Evolutionary conservation across 92 coral and sea anemone species (phyloP), one percentile per base, ranked within the genome.

Genomic region (Zoanthus sansibaricus): DNA sequence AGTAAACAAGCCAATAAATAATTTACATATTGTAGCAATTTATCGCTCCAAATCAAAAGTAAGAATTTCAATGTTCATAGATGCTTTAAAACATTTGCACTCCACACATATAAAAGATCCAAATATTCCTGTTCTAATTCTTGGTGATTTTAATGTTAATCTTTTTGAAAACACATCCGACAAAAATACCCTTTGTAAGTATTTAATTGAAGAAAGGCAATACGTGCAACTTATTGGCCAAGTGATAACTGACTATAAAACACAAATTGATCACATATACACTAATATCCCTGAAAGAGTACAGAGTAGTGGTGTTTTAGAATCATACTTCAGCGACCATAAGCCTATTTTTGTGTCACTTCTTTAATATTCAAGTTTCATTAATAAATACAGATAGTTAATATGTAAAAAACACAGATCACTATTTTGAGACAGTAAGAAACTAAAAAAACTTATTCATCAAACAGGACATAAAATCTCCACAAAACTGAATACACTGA

Each of bases 271-370:
- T 83, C 95, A 89, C 75, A 92, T 89, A 49, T 89, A 92, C 66
- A 86, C 92, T 20, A 89, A 89, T 82, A 77, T 92, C 46, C 94
- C 90, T 79, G 79, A 89, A 33, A 51, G 80, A 58, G 83, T 86
- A 72, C 44, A 74, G 55, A 83, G 75, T 59, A 32, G 88, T 46
- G 90, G 95, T 77, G 83, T 46, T 73, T 72, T 92, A 80, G 90
- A 86, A 78, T 92, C 89, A n/a, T 92, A 92, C 91, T 89, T 66
- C 70, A 91, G 94, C 82, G 92, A 92, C 78, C 94, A 89, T 75
- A 92, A 92, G 48, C 92, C 94, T 47, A 37, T 86, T 18, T 92
- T 89, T 86, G 54, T 86, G 75, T 86, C 79, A 59, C 83, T 88
- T 69, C 75, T 71, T 71, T 33, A 44, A 71, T 33, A 71, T 71